Evolutionary conservation across 2,797 vertebrate species (phyloP), one percentile per base, ranked within the genome.

Genomic region (Perdix hodgsoniae): DNA sequence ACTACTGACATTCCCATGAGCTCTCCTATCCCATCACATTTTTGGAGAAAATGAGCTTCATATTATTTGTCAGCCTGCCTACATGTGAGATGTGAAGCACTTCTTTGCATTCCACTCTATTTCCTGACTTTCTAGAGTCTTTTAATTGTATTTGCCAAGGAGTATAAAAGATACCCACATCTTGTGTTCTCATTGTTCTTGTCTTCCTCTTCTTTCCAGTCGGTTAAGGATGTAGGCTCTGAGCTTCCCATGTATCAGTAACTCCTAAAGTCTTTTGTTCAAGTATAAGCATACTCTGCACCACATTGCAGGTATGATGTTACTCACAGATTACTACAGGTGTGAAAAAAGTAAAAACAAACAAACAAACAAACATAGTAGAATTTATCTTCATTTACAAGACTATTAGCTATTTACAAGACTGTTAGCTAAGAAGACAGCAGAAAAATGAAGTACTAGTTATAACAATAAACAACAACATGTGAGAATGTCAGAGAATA

Each of bases 11-110:
- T 6, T 60, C 26, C 64, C 24, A n/a, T 4, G 10, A 3, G 7
- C 2, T 37, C 10, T 24, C 23, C 60, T 1, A 0, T 8, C 10
- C 27, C 22, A 35, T 10, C 33, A 11, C 2, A 1, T 63, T 91
- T 86, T 0, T 0, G 0, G 5, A 14, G 14, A 19, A 7, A 17
- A 29, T 45, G 14, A 0, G 19, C 7, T 77, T 13, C 13, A 0
- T 1, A 14, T 52, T 16, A 39, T 52, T 73, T 35, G n/a, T 49
- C 59, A 42, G 33, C 21, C 27, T 52, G 37, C 66, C 33, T 15
- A 23, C 52, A 39, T 10, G 14, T 0, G 15, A 57, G 18, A 5
- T 31, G 9, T 37, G 35, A 71, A 67, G n/a, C 27, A 6, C n/a
- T 13, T 29, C 19, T 50, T 35, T 70, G 14, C 13, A 31, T 17